Evolutionary conservation across 2,888 invertebrate genomes (phyloP).

Genomic region (Dryococelus australis): DNA sequence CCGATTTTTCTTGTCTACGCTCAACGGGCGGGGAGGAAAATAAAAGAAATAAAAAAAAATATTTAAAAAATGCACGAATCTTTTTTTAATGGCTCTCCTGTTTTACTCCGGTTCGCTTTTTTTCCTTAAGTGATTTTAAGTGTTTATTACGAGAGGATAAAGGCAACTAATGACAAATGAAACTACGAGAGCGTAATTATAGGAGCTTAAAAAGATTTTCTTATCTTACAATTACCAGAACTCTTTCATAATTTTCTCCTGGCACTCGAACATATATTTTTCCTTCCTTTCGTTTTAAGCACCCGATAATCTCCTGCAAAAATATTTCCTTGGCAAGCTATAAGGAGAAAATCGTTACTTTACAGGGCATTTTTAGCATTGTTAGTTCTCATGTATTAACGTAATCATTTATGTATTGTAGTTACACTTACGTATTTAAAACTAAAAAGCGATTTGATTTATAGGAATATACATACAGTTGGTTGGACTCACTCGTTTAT

Average conservation of each 20-base stretch:
- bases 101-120: background rate
- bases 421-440: no score
- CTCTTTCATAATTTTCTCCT: background rate
- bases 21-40: background rate
- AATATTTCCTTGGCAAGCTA: no score
- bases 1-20: conserved; percentile 25
- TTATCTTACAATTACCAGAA: background rate
- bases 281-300: background rate
- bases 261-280: background rate
- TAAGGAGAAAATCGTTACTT: no score
- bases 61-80: no score
- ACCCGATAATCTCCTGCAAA: background rate
- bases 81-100: conserved; percentile 19
- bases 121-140: background rate
- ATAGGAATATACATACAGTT: no score
- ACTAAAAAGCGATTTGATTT: no score
- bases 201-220: background rate
- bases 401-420: no score
- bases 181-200: background rate
- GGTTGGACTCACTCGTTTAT: no score
- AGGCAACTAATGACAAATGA: background rate
- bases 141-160: background rate
- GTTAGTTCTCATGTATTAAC: no score
- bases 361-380: no score
- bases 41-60: no score